Evolutionary conservation across 2,888 invertebrate species (phyloP).

Genomic region (Andricus quercusramuli): DNA sequence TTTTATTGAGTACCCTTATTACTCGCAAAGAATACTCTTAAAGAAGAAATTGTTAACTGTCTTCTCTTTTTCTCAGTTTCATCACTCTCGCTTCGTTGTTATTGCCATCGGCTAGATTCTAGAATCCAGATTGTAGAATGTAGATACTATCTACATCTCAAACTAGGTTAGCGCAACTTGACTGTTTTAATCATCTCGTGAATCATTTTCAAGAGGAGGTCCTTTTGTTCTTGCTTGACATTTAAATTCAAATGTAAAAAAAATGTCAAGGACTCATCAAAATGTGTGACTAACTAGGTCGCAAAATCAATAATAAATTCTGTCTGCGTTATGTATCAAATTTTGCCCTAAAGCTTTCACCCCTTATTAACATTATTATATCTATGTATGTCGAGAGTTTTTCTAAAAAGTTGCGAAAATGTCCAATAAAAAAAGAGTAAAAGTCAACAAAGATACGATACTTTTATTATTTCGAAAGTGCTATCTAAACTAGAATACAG

Average conservation of each 20-base stretch:
- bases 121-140: background rate
- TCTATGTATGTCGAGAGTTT: too few species aligned
- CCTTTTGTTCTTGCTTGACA: constrained; percentile 22
- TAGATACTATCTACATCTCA: background rate
- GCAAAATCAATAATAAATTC: constrained; percentile 32
- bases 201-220: constrained; percentile 4
- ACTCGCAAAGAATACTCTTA: background rate
- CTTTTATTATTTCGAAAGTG: background rate
- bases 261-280: constrained; percentile 8
- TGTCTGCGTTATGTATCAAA: background rate
- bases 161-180: background rate
- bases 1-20: background rate
- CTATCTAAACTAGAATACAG: background rate
- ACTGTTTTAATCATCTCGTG: constrained; percentile 24
- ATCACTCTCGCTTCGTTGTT: constrained; percentile 19
- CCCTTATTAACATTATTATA: background rate
- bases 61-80: background rate
- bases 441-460: background rate
- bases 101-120: constrained; percentile 26
- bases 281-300: constrained; percentile 4
- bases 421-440: background rate
- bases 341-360: background rate
- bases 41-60: background rate
- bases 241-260: constrained; percentile 8
- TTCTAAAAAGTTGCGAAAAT: too few species aligned